Evolutionary conservation across 2,888 invertebrate species (phyloP), one percentile per base, ranked within the genome.

Genomic region (Sicus ferrugineus): DNA sequence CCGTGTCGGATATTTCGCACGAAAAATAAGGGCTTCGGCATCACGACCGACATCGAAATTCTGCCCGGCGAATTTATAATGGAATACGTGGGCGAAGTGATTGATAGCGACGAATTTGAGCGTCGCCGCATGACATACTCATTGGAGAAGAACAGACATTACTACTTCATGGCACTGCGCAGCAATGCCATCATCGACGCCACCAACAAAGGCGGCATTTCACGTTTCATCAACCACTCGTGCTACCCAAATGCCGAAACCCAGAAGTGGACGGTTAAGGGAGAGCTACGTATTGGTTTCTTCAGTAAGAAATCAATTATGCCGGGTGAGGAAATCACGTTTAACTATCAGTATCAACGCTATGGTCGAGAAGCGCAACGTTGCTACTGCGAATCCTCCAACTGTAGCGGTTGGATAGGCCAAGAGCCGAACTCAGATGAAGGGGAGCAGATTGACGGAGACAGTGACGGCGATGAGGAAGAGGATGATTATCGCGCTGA

Each of bases 211-310:
- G 99, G 99, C 38, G 98, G 98, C 83, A 91, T 95, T 71, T 98
- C 98, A 0, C 88, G 99, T 50, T 99, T 98, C 82, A 97, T 99
- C 77, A 99, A 99, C 86, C 99, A 99, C 84, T 97, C 97, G 58
- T 99, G 99, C 83, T 97, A 98, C 78, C 99, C 99, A 0, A 99
- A 99, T 84, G 95, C 97, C 3, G 97, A 97, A 86, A 98, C 98
- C 0, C 98, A 99, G 86, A 99, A 99, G 86, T 96, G 95, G 95
- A 95, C 95, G 0, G 95, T 95, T 0, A 95, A 95, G 79, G 95
- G 95, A 0, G 95, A 96, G 83, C 86, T 98, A 56, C 88, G 98
- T 75, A 95, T 99, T 77, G 99, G 99, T 0, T 99, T 99, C 87
- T 99, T 99, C 86, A 93, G 97, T 75, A 92, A 92, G 72, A 89